A percentile compares a stretch with the other conserved stretches of the same genome.
Conservation (phyloP, 2,797 vertebrate genomes). For the Artibeus lituratus region DNA sequence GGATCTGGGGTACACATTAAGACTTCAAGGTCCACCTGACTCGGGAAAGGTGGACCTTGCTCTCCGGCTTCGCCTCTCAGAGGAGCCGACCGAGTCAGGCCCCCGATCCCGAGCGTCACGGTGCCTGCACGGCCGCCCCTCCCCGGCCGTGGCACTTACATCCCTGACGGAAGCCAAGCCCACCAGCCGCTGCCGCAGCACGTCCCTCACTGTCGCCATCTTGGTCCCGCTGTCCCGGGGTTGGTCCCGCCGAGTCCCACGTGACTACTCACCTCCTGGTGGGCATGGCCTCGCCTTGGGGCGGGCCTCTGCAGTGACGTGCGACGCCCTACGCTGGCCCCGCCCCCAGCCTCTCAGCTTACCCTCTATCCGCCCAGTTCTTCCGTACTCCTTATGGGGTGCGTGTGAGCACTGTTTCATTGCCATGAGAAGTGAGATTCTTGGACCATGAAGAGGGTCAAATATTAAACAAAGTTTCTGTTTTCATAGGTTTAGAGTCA, state of each 20-base stretch:
- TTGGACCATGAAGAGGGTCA: background rate
- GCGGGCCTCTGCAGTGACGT: background rate
- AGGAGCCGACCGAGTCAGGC: background rate
- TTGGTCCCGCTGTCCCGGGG: background rate
- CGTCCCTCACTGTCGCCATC: slow-evolving; percentile 1
- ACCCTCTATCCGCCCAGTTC: fast-evolving
- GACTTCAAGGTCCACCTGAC: background rate
- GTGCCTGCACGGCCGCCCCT: background rate
- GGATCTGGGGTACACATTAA: background rate
- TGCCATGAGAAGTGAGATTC: too few relatives aligned
- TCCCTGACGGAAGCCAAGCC: slow-evolving; percentile 58
- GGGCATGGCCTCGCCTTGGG: background rate
- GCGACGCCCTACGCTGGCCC: fast-evolving
- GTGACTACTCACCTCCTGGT: fast-evolving
- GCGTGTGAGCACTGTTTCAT: background rate
- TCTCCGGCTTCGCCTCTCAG: background rate
- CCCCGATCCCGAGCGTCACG: background rate
- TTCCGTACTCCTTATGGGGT: fast-evolving
- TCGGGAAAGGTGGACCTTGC: background rate
- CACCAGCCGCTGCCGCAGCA: background rate
- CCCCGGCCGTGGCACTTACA: slow-evolving; percentile 63
- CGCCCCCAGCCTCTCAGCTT: fast-evolving
- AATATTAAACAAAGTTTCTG: background rate
- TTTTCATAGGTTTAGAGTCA: background rate
- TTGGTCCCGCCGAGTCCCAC: background rate